Evolutionary conservation across 2,888 invertebrate species (phyloP), one percentile per base, ranked within the genome.

Genomic region (Biston betularia): DNA sequence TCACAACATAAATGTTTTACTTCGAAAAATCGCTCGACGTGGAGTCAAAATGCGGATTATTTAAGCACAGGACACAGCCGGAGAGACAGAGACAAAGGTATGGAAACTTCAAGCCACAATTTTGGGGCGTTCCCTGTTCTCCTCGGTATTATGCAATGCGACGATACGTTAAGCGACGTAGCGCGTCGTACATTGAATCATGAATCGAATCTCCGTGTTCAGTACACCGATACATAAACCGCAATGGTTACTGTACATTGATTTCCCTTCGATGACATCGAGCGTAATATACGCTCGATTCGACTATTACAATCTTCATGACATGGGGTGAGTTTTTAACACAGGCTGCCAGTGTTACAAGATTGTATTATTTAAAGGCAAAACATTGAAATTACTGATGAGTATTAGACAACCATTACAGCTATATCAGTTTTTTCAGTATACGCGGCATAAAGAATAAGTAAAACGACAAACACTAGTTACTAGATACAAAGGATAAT

Each of bases 11-110:
- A 63, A 59, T 24, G 70, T 60, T 63, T 60, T 44, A 67, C 68
- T 73, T 70, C 65, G 73, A 70, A 69, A 81, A 79, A 80, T 75
- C 70, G 72, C 79, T 78, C 76, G 75, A 76, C 76, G 78, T 74
- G 79, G 75, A 81, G 79, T 80, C 80, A 76, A 79, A 75, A 82
- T 78, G 76, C 78, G 78, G 80, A 80, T 79, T 80, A 76, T 82
- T 82, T 79, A 24, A 77, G 77, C 82, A 79, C 74, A 75, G 79
- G 79, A 79, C 78, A 79, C 78, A 75, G 73, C 80, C 73, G 64
- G 88, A 74, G 72, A 79, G 90, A 92, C 81, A 86, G 90, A 87
- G 92, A 92, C 85, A 79, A 83, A 78, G 64, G 73, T 82, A 88
- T 76, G 69, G 76, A 75, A 70, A 71, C 74, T 74, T 75, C 74